A percentile compares a stretch with the other conserved stretches of the same genome.
phyloP scores from a whole-genome alignment of 1,140 invertebrate genomes.

The Lordiphosa collinella region DNA sequence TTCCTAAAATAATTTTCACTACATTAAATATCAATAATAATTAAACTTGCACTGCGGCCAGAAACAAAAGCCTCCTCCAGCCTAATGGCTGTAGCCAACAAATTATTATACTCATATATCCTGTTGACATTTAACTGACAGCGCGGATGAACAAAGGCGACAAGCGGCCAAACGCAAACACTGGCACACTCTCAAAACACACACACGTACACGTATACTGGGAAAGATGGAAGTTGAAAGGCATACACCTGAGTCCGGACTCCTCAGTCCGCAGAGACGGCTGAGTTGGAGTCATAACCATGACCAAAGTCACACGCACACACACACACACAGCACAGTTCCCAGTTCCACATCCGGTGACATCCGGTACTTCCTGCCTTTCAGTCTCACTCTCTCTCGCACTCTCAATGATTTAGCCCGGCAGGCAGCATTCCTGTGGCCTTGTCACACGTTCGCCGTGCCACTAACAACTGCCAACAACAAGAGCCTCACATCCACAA shows the following conservation, averaged over 20 bases:
- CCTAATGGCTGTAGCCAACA: conserved; percentile 30
- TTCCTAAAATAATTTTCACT: too few species aligned
- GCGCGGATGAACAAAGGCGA: conserved; percentile 48
- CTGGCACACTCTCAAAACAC: background rate
- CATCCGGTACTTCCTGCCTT: conserved; percentile 69
- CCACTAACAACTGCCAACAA: conserved; percentile 46
- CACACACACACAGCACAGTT: conserved; percentile 9
- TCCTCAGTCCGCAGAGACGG: background rate
- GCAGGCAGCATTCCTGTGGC: conserved; percentile 61
- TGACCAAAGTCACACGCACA: conserved; percentile 69
- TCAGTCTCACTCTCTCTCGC: conserved; percentile 4
- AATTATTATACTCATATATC: conserved; percentile 65
- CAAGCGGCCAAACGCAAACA: conserved; percentile 15
- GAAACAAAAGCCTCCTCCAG: conserved; percentile 6
- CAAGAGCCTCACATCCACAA: conserved; percentile 36
- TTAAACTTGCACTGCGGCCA: background rate
- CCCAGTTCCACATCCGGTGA: conserved; percentile 66
- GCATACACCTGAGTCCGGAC: conserved; percentile 38
- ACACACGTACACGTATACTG: background rate
- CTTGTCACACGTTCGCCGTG: conserved; percentile 62
- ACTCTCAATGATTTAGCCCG: conserved; percentile 15
- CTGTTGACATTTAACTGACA: conserved; percentile 67
- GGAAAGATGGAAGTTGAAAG: conserved; percentile 24
- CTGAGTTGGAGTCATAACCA: conserved; percentile 59
- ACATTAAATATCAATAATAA: background rate